Percentiles rank a stretch among this genome's conserved stretches.
Conservation (phyloP, 2,888 invertebrate genomes). For the Eledona agricola region DNA sequence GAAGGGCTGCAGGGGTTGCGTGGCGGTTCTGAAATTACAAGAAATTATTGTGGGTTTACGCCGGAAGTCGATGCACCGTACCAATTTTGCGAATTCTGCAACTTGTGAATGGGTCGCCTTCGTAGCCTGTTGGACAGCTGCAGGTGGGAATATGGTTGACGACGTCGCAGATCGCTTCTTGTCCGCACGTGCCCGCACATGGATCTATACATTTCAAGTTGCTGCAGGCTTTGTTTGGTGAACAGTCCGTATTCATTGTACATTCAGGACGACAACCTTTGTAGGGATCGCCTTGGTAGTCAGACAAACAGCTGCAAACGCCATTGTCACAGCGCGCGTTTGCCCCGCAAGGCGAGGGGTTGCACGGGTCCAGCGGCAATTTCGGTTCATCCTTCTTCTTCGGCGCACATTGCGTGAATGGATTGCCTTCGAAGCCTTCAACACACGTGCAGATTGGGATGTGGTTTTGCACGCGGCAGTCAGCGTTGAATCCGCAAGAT, state of each 20-base stretch:
- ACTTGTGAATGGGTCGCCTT: slow-evolving; percentile 79
- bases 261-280: slow-evolving; percentile 85
- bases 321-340: slow-evolving; percentile 78
- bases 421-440: slow-evolving; percentile 72
- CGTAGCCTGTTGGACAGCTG: slow-evolving; percentile 74
- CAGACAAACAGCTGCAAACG: slow-evolving; percentile 75
- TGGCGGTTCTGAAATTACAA: slow-evolving; percentile 49
- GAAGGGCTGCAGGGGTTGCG: slow-evolving; percentile 75
- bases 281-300: slow-evolving; percentile 77
- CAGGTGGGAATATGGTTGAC: slow-evolving; percentile 86
- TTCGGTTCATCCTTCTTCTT: slow-evolving; percentile 47
- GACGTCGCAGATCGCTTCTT: slow-evolving; percentile 81
- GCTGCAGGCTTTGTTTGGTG: slow-evolving; percentile 77
- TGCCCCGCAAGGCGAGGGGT: slow-evolving; percentile 80
- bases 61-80: slow-evolving; percentile 26
- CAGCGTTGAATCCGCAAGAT: slow-evolving; percentile 76
- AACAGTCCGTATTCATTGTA: slow-evolving; percentile 81
- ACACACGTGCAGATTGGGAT: slow-evolving; percentile 73
- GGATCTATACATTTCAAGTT: slow-evolving; percentile 82
- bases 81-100: slow-evolving; percentile 59
- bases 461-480: slow-evolving; percentile 76
- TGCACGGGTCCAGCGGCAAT: slow-evolving; percentile 70
- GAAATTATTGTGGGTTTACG: not conserved
- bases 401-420: slow-evolving; percentile 69
- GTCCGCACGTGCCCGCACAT: slow-evolving; percentile 81